Evolutionary conservation across 2,113 vertebrate genomes (phyloP).

Genomic region (Boleophthalmus pectinirostris): DNA sequence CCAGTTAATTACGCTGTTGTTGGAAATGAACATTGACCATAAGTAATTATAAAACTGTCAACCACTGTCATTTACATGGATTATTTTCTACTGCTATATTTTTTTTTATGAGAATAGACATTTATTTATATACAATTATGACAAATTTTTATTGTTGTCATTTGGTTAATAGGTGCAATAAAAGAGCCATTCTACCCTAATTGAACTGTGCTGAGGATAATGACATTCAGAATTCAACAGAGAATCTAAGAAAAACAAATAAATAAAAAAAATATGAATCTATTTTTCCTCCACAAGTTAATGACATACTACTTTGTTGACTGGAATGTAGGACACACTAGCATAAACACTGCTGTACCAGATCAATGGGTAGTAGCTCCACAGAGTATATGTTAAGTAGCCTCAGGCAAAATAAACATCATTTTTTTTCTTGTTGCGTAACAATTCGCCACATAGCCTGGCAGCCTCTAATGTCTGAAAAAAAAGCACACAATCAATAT

Average conservation of each 20-base stretch:
- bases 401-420: background rate
- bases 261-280: background rate
- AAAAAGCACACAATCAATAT: background rate
- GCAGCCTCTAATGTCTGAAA: background rate
- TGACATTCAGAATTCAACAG: background rate
- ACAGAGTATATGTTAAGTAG: background rate
- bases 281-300: background rate
- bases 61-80: no score
- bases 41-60: no score
- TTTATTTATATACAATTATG: no score
- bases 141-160: background rate
- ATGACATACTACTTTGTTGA: background rate
- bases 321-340: background rate
- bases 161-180: background rate
- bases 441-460: background rate
- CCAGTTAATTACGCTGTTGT: no score
- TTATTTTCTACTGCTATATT: no score
- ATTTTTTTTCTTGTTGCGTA: background rate
- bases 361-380: background rate
- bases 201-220: background rate
- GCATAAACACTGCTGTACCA: background rate
- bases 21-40: no score
- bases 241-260: no score
- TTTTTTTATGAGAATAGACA: no score
- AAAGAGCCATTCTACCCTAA: background rate